Evolutionary conservation across 2,888 invertebrate genomes (phyloP), one percentile per base, ranked within the genome.

Genomic region (Ceratothoa steindachneri): DNA sequence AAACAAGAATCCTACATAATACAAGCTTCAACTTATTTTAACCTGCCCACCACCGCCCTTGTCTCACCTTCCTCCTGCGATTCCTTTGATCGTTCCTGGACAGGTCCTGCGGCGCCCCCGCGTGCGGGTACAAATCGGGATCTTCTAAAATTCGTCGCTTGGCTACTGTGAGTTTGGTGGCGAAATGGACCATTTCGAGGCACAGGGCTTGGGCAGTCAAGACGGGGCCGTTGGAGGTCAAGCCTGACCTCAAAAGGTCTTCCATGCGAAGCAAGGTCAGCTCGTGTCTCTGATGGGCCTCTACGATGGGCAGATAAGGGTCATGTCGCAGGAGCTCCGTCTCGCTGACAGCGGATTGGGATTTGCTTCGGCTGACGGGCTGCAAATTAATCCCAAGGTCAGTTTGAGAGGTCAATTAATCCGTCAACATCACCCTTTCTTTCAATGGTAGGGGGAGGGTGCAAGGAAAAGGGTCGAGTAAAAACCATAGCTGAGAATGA

Each of bases 141-240:
- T 94, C 93, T 84, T 94, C 94, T 28, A 94, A 85, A 1, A 92
- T 91, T 81, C 90, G 89, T 78, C 94, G 86, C 83, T 93, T 93
- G 0, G 92, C 91, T 28, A 91, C 90, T 51, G 93, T 93, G 71
- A 94, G 88, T 81, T 88, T 86, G 80, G 90, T 88, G 1, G 92
- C 91, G 84, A 93, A 95, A 83, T 91, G 90, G 69, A 92, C 86
- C 68, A 93, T 85, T 79, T 89, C 88, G 83, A 89, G 90, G 82
- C 90, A 93, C 67, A 92, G 85, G 75, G 88, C 87, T 69, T 79
- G 77, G 7, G 79, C 80, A 55, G 68, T 73, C 22, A 71, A 72
- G 12, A 78, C 79, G 2, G 87, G 86, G 65, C 90, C 89, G n/a
- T 81, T 81, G 7, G 80, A 80, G 72, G 88, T 88, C 19, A 90